Percentiles rank a stretch among this genome's conserved stretches.
Evolutionary conservation across 2,888 invertebrate genomes (phyloP).

Genomic region (Tuberolachnus salignus): DNA sequence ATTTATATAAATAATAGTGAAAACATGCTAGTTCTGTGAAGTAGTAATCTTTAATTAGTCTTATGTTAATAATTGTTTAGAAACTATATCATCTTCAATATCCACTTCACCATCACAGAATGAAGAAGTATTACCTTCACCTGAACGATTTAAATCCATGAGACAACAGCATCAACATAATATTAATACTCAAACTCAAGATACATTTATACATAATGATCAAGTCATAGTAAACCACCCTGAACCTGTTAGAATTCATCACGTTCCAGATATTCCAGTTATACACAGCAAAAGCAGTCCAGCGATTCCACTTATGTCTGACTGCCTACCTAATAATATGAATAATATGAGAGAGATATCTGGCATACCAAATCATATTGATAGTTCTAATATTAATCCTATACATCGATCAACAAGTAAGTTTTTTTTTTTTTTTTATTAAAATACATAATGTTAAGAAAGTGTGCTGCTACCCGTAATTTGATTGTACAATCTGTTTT

Average conservation of each 20-base stretch:
- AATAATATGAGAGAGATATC: conserved; percentile 42
- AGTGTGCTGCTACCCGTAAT: too few species aligned
- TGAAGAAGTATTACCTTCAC: conserved; percentile 39
- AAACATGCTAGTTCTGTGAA: too few species aligned
- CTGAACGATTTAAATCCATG: conserved; percentile 49
- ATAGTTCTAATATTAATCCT: conserved; percentile 44
- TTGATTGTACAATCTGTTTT: too few species aligned
- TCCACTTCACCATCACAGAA: conserved; percentile 50
- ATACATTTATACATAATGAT: conserved; percentile 35
- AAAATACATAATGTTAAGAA: not conserved
- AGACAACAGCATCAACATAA: conserved; percentile 51
- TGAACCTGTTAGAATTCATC: conserved; percentile 40
- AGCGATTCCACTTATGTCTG: conserved; percentile 42
- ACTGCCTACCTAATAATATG: conserved; percentile 41
- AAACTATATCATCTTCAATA: conserved; percentile 40
- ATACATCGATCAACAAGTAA: conserved; percentile 50
- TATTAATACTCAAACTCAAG: conserved; percentile 26
- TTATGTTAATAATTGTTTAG: conserved; percentile 5
- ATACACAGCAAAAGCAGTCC: conserved; percentile 52
- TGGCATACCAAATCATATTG: conserved; percentile 25
- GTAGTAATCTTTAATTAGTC: not conserved
- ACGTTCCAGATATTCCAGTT: conserved; percentile 42
- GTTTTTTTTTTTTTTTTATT: not conserved
- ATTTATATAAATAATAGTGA: too few species aligned
- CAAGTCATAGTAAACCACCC: conserved; percentile 11